phyloP scores from a whole-genome alignment of 2,888 invertebrate genomes.

The Andrena praecox region DNA sequence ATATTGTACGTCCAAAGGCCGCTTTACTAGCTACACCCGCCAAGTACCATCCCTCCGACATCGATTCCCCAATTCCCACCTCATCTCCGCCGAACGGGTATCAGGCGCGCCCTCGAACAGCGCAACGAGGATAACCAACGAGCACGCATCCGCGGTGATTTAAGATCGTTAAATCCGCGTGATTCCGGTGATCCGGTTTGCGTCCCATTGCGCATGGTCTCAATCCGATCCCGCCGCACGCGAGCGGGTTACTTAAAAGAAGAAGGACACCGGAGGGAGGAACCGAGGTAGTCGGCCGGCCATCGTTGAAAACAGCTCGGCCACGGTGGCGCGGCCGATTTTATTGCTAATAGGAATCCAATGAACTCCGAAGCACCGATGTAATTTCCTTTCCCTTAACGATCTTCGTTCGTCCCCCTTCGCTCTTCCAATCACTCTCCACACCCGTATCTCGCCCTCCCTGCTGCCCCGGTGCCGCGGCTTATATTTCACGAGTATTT shows the following conservation, averaged over 20 bases:
- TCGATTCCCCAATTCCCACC: too few relatives aligned
- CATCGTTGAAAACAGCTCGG: constrained; percentile 62
- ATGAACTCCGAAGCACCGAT: constrained; percentile 68
- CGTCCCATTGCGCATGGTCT: constrained; percentile 30
- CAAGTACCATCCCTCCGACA: too few relatives aligned
- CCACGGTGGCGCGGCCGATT: constrained; percentile 66
- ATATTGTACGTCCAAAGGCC: too few relatives aligned
- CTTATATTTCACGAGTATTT: constrained; percentile 66
- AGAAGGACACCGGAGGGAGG: constrained; percentile 27
- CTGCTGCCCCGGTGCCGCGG: constrained; percentile 38
- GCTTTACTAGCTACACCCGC: too few relatives aligned
- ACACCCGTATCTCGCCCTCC: constrained; percentile 8
- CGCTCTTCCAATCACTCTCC: neutral
- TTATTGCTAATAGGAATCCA: constrained; percentile 81
- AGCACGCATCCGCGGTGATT: too few relatives aligned
- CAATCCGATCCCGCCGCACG: constrained; percentile 27
- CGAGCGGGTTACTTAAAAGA: constrained; percentile 35
- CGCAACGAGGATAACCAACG: too few relatives aligned
- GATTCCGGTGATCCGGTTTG: constrained; percentile 22
- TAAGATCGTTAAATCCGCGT: too few relatives aligned
- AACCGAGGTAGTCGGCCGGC: constrained; percentile 26
- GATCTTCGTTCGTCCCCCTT: constrained; percentile 54
- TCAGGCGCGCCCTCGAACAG: too few relatives aligned
- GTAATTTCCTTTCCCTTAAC: constrained; percentile 77
- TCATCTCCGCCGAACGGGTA: too few relatives aligned